These are phyloP conservation scores for Rhinella marina DNA, from an alignment of 2,797 vertebrate species.

Conservation along the genomic window DNA sequence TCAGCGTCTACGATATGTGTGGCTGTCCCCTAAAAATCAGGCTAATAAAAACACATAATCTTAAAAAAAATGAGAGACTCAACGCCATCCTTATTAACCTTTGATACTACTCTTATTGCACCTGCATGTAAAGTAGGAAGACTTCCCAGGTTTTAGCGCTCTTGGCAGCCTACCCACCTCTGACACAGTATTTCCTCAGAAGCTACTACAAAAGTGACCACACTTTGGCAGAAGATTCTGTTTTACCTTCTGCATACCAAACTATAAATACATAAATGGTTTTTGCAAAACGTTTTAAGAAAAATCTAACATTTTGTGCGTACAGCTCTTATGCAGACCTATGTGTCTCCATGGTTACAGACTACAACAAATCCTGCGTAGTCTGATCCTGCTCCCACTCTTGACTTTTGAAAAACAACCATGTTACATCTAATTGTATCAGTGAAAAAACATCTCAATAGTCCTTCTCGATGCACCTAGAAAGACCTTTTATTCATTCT, in stretches of 20 bases:
- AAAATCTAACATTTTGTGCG: neutral
- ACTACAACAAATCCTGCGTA: neutral
- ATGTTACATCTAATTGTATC: neutral
- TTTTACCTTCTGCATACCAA: neutral
- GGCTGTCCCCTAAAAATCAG: too few species aligned
- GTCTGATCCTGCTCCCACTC: neutral
- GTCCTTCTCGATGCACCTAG: neutral
- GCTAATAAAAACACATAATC: too few species aligned
- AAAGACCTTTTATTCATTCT: neutral
- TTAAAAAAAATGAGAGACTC: too few species aligned
- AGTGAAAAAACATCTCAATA: neutral
- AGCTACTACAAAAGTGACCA: neutral
- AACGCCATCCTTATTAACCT: too few species aligned
- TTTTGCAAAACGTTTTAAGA: too few species aligned
- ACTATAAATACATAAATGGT: neutral
- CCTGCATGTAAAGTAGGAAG: too few species aligned
- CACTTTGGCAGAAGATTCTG: neutral
- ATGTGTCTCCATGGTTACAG: neutral
- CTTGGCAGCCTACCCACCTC: too few species aligned
- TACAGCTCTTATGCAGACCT: neutral
- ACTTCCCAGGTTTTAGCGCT: too few species aligned
- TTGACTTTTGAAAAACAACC: neutral
- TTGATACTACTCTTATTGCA: too few species aligned
- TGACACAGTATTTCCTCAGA: neutral
- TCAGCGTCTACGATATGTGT: too few species aligned